phyloP scores from a whole-genome alignment of 2,888 invertebrate species.

The Phengaris alcon region DNA sequence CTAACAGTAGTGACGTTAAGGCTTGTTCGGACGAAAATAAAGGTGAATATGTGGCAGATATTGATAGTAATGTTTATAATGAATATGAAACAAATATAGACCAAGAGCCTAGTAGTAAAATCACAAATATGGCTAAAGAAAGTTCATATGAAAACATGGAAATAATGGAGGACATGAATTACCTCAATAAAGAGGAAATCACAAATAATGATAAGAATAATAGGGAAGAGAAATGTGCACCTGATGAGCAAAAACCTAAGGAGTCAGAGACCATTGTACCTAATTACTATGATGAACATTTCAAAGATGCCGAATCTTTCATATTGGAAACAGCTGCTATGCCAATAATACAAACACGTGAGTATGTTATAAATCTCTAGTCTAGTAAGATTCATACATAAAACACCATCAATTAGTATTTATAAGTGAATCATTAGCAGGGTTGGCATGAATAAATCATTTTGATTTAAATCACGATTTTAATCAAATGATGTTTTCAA shows the following conservation, averaged over 20 bases:
- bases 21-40: constrained; percentile 39
- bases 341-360: constrained; percentile 65
- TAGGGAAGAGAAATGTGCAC: constrained; percentile 40
- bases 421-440: too few relatives aligned
- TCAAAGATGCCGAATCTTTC: constrained; percentile 89
- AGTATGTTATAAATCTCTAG: constrained; percentile 43
- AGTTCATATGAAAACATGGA: constrained; percentile 50
- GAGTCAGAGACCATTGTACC: constrained; percentile 53
- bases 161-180: constrained; percentile 49
- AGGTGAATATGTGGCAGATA: constrained; percentile 46
- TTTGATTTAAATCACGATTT: too few relatives aligned
- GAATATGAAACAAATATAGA: constrained; percentile 40
- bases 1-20: constrained; percentile 35
- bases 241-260: constrained; percentile 54
- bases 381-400: neutral
- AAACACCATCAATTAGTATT: neutral
- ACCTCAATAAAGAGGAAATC: constrained; percentile 44
- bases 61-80: constrained; percentile 42
- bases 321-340: constrained; percentile 82
- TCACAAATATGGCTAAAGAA: constrained; percentile 42
- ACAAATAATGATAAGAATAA: constrained; percentile 45
- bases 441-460: too few relatives aligned
- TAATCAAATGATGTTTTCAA: too few relatives aligned
- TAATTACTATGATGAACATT: constrained; percentile 81
- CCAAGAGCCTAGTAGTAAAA: constrained; percentile 37